Percentiles rank a stretch among this genome's conserved stretches.
These are phyloP conservation scores for Coptodon rendalli DNA, from an alignment of 2,113 vertebrate genomes.

Conservation along the genomic window DNA sequence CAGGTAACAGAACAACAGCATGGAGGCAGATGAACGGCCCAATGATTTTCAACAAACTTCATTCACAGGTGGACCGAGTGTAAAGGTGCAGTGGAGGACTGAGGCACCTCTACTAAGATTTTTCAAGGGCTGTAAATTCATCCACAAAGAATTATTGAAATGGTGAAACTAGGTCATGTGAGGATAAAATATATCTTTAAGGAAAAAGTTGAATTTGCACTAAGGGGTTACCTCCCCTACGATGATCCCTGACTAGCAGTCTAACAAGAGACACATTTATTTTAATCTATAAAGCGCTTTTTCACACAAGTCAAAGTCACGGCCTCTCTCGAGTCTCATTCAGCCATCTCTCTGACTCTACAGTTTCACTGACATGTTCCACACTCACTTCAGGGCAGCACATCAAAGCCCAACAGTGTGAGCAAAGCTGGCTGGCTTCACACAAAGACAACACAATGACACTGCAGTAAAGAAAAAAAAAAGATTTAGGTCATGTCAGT, in stretches of 20 bases:
- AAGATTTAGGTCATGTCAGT: constrained; percentile 14
- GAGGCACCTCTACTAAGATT: background rate
- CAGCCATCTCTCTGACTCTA: background rate
- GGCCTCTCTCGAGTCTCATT: background rate
- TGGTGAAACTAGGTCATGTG: background rate
- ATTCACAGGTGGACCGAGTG: background rate
- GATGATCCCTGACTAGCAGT: background rate
- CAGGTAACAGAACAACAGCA: constrained; percentile 30
- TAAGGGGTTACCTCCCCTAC: background rate
- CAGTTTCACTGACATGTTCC: background rate
- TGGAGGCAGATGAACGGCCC: background rate
- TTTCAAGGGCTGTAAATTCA: background rate
- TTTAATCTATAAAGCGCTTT: background rate
- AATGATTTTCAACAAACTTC: background rate
- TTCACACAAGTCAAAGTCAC: constrained; percentile 9
- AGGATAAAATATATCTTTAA: background rate
- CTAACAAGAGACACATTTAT: background rate
- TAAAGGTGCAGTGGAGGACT: background rate
- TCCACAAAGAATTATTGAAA: background rate
- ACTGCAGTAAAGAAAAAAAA: background rate
- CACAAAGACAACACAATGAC: constrained; percentile 23
- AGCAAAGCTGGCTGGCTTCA: background rate
- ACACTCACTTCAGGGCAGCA: background rate
- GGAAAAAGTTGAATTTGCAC: background rate
- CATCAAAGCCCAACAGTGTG: constrained; percentile 6